Percentiles rank a stretch among this genome's conserved stretches.
phyloP scores from a whole-genome alignment of 2,888 invertebrate genomes.

The Esperia sulphurella region DNA sequence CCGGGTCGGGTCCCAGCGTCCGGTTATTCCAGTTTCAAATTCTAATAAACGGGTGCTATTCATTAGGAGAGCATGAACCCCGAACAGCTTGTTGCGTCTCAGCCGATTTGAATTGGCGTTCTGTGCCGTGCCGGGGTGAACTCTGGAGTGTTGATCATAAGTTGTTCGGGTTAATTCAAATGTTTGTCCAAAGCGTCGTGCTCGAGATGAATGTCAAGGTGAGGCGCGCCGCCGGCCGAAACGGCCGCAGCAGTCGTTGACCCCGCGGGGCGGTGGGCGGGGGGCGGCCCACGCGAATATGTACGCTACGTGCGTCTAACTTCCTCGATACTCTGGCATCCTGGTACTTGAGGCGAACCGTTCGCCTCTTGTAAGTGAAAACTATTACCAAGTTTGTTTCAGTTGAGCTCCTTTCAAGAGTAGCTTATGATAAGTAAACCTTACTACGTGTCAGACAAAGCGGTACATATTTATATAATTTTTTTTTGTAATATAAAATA shows the following conservation, averaged over 20 bases:
- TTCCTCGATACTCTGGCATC: slow-evolving; percentile 58
- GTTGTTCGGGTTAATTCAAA: slow-evolving; percentile 58
- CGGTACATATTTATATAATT: too few species aligned
- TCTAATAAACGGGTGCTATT: neutral
- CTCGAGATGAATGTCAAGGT: slow-evolving; percentile 79
- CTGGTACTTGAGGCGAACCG: slow-evolving; percentile 44
- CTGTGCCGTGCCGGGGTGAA: neutral
- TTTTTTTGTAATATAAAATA: too few species aligned
- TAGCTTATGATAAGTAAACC: too few species aligned
- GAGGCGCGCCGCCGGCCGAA: slow-evolving; percentile 76
- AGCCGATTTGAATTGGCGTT: neutral
- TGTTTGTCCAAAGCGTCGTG: slow-evolving; percentile 68
- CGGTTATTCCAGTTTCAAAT: too few species aligned
- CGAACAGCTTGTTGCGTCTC: slow-evolving; percentile 15
- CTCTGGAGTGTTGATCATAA: slow-evolving; percentile 23
- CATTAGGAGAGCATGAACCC: slow-evolving; percentile 41
- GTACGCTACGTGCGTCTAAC: slow-evolving; percentile 55
- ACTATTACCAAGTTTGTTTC: too few species aligned
- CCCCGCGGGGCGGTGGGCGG: slow-evolving; percentile 46
- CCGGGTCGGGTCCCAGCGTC: too few species aligned
- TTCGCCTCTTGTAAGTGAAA: neutral
- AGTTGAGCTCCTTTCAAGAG: too few species aligned
- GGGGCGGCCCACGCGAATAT: slow-evolving; percentile 74
- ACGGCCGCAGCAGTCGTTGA: slow-evolving; percentile 72
- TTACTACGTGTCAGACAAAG: too few species aligned